Conservation (phyloP, 92 coral and sea anemone species). For the Epizoanthus fatuus region DNA sequence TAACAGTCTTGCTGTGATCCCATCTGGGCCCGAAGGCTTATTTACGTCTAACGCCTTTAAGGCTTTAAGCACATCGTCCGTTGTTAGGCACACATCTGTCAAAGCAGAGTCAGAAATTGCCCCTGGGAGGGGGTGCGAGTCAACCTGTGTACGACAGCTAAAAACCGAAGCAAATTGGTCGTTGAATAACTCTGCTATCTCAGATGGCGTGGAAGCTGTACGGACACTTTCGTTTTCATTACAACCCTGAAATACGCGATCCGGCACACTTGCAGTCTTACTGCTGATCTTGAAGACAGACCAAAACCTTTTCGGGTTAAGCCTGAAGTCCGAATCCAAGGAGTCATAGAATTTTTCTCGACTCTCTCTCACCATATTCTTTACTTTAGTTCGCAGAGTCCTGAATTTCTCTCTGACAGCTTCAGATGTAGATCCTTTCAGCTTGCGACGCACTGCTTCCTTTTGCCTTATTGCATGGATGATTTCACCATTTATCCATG, state of each 20-base stretch:
- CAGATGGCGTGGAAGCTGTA: constrained; percentile 32
- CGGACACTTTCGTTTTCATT: constrained; percentile 15
- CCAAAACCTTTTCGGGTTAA: constrained; percentile 40
- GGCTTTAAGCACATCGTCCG: constrained; percentile 38
- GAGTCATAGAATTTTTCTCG: constrained; percentile 24
- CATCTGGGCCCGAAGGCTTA: constrained; percentile 51
- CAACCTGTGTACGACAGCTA: neutral
- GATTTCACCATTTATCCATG: constrained; percentile 48
- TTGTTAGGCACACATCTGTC: constrained; percentile 17
- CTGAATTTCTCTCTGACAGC: constrained; percentile 9
- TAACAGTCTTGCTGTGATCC: neutral
- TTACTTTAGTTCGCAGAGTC: constrained; percentile 19
- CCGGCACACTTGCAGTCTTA: constrained; percentile 32
- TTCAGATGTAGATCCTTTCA: constrained; percentile 16
- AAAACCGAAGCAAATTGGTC: constrained; percentile 34
- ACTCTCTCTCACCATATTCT: constrained; percentile 10
- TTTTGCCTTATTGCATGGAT: constrained; percentile 33
- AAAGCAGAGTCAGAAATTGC: neutral
- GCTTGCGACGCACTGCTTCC: constrained; percentile 38
- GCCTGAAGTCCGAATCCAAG: constrained; percentile 5
- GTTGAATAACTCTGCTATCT: constrained; percentile 45
- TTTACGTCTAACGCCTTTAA: constrained; percentile 38
- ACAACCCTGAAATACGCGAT: constrained; percentile 5
- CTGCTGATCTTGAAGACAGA: constrained; percentile 24
- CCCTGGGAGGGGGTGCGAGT: no score